Evolutionary conservation across 2,113 vertebrate genomes (phyloP).

Genomic region (Sphaerodactylus townsendi): DNA sequence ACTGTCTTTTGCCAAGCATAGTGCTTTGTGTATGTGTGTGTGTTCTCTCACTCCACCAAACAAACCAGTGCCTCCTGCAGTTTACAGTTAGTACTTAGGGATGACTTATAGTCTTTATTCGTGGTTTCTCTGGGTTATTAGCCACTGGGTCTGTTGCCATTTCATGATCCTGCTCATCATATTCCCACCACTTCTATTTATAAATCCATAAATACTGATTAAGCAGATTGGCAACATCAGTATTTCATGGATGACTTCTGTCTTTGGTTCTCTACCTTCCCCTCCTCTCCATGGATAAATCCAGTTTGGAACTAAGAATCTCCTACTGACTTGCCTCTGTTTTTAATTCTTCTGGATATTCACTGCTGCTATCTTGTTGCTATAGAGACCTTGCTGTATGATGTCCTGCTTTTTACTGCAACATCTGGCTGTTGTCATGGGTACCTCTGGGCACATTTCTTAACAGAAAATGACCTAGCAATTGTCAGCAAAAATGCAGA

Average conservation of each 20-base stretch:
- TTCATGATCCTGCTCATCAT: not conserved
- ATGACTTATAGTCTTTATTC: not conserved
- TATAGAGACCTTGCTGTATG: constrained; percentile 24
- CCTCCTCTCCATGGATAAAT: not conserved
- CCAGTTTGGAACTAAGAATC: not conserved
- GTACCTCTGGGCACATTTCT: constrained; percentile 30
- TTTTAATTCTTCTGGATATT: constrained; percentile 7
- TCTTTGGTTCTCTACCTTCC: not conserved
- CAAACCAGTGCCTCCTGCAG: not conserved
- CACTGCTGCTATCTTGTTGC: constrained; percentile 29
- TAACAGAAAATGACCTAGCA: constrained; percentile 32
- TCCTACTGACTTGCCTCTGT: not conserved
- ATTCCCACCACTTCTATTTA: not conserved
- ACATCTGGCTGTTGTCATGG: constrained; percentile 34
- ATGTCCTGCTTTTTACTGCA: constrained; percentile 23
- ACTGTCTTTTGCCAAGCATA: not conserved
- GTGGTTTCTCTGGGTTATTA: not conserved
- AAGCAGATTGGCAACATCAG: not conserved
- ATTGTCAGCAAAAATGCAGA: not conserved
- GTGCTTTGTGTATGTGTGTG: not conserved
- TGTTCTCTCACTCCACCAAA: no score
- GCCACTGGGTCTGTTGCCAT: no score
- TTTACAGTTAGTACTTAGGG: not conserved
- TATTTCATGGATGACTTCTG: not conserved
- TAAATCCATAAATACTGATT: not conserved